Evolutionary conservation across 2,797 vertebrate species (phyloP), one percentile per base, ranked within the genome.

Genomic region (Lutjanus campechanus): DNA sequence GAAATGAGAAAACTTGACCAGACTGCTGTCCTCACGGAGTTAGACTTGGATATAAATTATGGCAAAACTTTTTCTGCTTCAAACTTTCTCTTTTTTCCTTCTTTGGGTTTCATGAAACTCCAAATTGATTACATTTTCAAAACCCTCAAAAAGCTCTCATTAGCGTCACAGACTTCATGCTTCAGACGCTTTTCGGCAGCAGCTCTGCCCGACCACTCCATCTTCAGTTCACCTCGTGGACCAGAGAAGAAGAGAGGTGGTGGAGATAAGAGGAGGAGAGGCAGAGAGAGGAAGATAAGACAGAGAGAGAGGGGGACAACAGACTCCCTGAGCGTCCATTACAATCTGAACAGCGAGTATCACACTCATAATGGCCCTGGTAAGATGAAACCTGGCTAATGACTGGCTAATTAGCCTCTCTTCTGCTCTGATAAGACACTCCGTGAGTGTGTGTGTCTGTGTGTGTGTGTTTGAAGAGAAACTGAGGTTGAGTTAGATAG

Each of bases 341-440:
- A 83, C 44, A 77, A 58, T 78, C 63, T 75, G 76, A 86, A 89
- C 77, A 81, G 60, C 82, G 65, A 68, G 80, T 86, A 79, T 88
- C 83, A 69, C 60, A 11, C 78, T 91, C 83, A 90, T 90, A 91
- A 91, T 85, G 77, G 81, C 78, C 81, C 76, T 61, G 76, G 91
- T 91, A 88, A 89, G 79, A 89, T 82, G 85, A 93, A 89, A 86
- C 87, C 88, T 85, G 78, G 69, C 87, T 89, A 90, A 90, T 90
- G 91, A 89, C 82, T 82, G 76, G 88, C 77, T 90, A 90, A 93
- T 93, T 90, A 92, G 73, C 68, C 65, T 89, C 77, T 82, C 76
- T 50, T 63, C 76, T 80, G 59, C 73, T 85, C 75, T 79, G 87
- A 89, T 86, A 91, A 86, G 68, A 79, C 67, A 55, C 60, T 61